These are phyloP conservation scores for Hormiphora californensis DNA, from an alignment of 37 sponge, comb jelly and placozoan genomes.

Conservation along the genomic window DNA sequence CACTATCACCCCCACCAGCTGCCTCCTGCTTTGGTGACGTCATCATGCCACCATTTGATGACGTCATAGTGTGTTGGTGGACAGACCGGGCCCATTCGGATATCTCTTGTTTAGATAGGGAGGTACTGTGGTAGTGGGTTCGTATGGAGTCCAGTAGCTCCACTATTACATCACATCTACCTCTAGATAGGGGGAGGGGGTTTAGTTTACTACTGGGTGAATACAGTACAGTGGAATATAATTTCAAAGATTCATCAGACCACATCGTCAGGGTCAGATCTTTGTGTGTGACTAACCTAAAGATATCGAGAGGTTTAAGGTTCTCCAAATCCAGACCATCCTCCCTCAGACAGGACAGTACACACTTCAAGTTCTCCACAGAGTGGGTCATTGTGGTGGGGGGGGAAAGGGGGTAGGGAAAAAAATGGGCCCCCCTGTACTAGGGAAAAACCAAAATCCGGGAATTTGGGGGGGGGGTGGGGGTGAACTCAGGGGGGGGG, in stretches of 20 bases:
- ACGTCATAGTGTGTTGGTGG: background rate
- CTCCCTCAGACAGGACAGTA: background rate
- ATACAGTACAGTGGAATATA: too few species aligned
- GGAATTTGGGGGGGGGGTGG: too few species aligned
- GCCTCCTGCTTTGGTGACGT: too few species aligned
- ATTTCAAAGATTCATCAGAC: too few species aligned
- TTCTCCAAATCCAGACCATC: background rate
- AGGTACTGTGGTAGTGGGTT: background rate
- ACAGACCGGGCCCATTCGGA: slow-evolving; percentile 6
- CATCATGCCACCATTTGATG: too few species aligned
- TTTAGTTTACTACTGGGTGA: too few species aligned
- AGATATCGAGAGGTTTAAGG: slow-evolving; percentile 14
- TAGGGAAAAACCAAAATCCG: too few species aligned
- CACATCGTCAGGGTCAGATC: too few species aligned
- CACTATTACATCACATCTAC: background rate
- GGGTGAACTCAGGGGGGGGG: background rate
- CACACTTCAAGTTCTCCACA: slow-evolving; percentile 16
- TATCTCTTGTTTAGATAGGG: background rate
- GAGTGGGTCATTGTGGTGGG: slow-evolving; percentile 30
- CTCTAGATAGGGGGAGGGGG: background rate
- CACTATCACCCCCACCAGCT: too few species aligned
- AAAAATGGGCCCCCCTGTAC: too few species aligned
- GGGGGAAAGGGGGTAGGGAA: too few species aligned
- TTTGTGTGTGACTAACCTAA: slow-evolving; percentile 1
- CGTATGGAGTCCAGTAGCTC: background rate